Conservation (phyloP, 2,797 vertebrate species). For the Parambassis ranga region DNA sequence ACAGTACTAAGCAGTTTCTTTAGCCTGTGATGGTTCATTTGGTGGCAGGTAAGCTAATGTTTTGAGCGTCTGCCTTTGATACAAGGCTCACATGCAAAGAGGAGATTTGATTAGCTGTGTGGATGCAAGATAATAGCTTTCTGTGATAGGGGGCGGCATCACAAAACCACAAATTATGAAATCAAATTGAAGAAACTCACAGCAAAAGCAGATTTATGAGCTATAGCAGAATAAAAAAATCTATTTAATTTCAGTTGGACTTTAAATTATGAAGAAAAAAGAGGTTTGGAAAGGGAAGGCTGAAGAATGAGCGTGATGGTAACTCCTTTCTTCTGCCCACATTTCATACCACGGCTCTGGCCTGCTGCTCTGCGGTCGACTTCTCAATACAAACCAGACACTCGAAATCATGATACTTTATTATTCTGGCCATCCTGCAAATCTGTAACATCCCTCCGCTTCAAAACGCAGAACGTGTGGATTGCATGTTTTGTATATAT, state of each 20-base stretch:
- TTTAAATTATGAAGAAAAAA: background rate
- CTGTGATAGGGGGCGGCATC: no score
- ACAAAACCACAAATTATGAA: no score
- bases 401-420: constrained; percentile 46
- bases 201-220: background rate
- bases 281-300: constrained; percentile 1
- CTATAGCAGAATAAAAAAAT: background rate
- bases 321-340: constrained; percentile 32
- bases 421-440: constrained; percentile 58
- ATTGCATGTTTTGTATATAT: constrained; percentile 50
- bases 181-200: no score
- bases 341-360: constrained; percentile 46
- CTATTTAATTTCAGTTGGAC: constrained; percentile 13
- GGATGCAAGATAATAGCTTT: no score
- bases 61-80: no score
- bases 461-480: constrained; percentile 37
- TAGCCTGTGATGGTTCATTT: background rate
- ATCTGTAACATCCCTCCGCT: constrained; percentile 66
- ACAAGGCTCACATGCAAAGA: no score
- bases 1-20: background rate
- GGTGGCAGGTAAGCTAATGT: background rate
- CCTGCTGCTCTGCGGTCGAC: constrained; percentile 49
- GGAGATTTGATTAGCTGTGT: no score
- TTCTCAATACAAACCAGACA: constrained; percentile 59
- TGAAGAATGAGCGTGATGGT: constrained; percentile 22